Evolutionary conservation across 1,140 invertebrate genomes (phyloP), one percentile per base, ranked within the genome.

Genomic region (Lepidostoma basale): DNA sequence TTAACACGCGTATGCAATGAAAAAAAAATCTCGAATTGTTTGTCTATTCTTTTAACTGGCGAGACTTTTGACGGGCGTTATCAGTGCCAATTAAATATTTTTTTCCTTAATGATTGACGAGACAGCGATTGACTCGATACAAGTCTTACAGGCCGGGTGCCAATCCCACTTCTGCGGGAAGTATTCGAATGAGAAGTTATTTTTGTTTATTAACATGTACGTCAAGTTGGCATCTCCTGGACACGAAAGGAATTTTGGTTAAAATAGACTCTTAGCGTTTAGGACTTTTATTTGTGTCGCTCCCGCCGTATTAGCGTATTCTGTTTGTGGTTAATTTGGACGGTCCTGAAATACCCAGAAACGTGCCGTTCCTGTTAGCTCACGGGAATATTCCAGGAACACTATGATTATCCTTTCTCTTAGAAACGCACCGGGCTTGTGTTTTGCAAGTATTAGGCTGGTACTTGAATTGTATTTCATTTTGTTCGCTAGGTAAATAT

Each of bases 231-330:
- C 26, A 10, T 3, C 28, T 36, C 18, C 10, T 16, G 26, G 18
- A 22, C 44, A 22, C 44, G 20, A 22, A 18, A 5, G 20, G 12
- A 47, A 4, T 23, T 47, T 22, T 12, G 14, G 9, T 22, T 25
- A 22, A 49, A 54, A 54, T 54, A 28, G 5, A 9, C 26, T 18
- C 26, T 52, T 1, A 6, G 20, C 10, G 49, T 33, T 54, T n/a
- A 8, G 23, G 22, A 10, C 16, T 33, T 56, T 56, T 56, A 56
- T 56, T 56, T 56, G 52, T 56, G 52, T 56, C 52, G 14, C 30
- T 26, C 9, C 20, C 28, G 16, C 28, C 52, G 52, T 20, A 36
- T 56, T 22, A 10, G 30, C 14, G 49, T 26, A 54, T 54, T 54
- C 25, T 4, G n/a, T 33, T 33, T 33, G 52, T 33, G 52, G 6